Percentiles rank a stretch among this genome's conserved stretches.
Conservation (phyloP, 2,113 vertebrate species). For the Bubalus kerabau region DNA sequence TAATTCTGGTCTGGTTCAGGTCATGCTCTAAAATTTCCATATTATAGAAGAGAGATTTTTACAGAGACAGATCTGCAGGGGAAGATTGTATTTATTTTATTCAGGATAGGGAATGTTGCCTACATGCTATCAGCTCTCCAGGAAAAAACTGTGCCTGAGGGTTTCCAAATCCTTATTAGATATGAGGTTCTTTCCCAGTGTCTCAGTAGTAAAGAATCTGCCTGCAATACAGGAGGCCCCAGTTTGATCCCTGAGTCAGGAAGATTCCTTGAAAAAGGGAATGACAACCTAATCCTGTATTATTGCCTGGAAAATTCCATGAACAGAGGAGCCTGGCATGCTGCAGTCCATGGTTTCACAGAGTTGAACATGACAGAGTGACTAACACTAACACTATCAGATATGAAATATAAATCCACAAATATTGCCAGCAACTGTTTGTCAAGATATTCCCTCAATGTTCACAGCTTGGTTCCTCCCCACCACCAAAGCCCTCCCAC, state of each 20-base stretch:
- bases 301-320: background rate
- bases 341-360: background rate
- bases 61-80: background rate
- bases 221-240: background rate
- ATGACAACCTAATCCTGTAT: background rate
- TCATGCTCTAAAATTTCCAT: background rate
- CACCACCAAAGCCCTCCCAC: fast-evolving
- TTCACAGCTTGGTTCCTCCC: background rate
- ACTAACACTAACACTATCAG: background rate
- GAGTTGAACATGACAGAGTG: background rate
- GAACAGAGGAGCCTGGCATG: background rate
- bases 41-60: background rate
- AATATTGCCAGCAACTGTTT: background rate
- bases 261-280: background rate
- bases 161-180: background rate
- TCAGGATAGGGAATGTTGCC: background rate
- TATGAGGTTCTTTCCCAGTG: background rate
- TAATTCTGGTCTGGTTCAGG: background rate
- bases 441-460: background rate
- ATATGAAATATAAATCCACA: background rate
- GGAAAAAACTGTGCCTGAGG: background rate
- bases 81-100: fast-evolving
- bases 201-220: background rate
- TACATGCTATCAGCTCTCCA: background rate
- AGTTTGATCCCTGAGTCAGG: background rate